Evolutionary conservation across 2,113 vertebrate species (phyloP), one percentile per base, ranked within the genome.

Genomic region (Crocuta crocuta): DNA sequence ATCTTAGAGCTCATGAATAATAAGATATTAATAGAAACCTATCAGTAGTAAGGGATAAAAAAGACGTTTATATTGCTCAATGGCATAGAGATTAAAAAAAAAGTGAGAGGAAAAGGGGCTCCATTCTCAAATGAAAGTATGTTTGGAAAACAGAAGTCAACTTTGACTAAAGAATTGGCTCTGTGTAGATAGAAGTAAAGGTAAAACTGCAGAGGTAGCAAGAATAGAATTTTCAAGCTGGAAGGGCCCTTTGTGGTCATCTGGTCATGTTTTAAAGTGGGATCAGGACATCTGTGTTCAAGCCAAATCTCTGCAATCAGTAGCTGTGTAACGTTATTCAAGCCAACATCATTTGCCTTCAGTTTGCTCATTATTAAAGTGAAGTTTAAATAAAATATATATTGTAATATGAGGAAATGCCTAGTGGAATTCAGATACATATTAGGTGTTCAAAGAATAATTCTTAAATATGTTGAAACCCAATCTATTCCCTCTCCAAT

Each of bases 341-440:
- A 45, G 28, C 12, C 24, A 84, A 83, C 16, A 80, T 58, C 11
- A 43, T 79, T 86, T 91, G 35, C 28, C 35, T 93, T 86, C 33
- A 84, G 26, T 95, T 95, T 83, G 4, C 55, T 95, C 39, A 80
- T 89, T 81, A 71, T 89, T 80, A n/a, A 84, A 95, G 80, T 80
- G n/a, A 94, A 48, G 31, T 58, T 92, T 93, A 95, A 94, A 74
- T 93, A 82, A 95, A 86, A 83, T 79, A 68, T 50, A 50, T 79
- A 71, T 74, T 92, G 9, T 85, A 82, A 88, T 70, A 53, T 58
- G 23, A 48, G 33, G 10, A 87, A 94, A 91, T 92, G 24, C 17
- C 58, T n/a, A 58, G 68, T 81, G 61, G 81, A 89, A 90, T 94
- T 89, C 73, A 82, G 61, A 91, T 17, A 50, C 15, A 63, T 48